phyloP scores from a whole-genome alignment of 1,140 invertebrate species.

The Gonioctena quinquepunctata region DNA sequence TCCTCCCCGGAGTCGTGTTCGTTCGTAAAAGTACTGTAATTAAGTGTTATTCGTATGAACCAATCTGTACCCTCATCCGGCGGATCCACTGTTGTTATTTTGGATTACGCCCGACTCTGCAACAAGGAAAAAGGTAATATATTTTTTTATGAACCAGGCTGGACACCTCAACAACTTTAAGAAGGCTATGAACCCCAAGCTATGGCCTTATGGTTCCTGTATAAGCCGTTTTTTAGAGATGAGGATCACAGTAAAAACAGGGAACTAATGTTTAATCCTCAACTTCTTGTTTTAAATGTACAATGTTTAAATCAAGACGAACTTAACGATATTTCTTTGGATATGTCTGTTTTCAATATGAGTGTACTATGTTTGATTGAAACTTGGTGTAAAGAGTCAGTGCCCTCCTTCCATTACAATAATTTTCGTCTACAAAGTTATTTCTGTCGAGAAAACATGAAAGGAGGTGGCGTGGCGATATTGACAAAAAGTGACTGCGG shows the following conservation, averaged over 20 bases:
- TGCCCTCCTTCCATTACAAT: background rate
- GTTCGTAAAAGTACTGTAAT: too few species aligned
- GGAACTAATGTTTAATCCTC: background rate
- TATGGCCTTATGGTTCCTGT: background rate
- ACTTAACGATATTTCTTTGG: background rate
- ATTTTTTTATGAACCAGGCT: too few species aligned
- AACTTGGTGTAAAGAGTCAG: background rate
- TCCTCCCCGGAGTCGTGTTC: too few species aligned
- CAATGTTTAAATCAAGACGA: background rate
- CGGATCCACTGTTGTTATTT: too few species aligned
- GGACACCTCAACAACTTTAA: too few species aligned
- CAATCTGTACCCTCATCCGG: too few species aligned
- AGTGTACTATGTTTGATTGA: background rate
- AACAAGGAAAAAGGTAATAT: too few species aligned
- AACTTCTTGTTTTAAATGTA: background rate
- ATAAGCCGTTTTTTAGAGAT: background rate
- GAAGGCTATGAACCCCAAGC: background rate
- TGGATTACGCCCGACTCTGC: too few species aligned
- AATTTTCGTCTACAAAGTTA: background rate
- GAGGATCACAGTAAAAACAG: background rate
- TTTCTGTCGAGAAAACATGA: background rate
- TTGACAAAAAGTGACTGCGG: background rate
- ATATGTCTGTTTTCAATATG: background rate
- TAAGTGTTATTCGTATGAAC: too few species aligned
- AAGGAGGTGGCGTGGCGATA: background rate